Base-by-base conservation (phyloP, 2,113 vertebrate genomes). In the Phrynosoma blainvillii region DNA sequence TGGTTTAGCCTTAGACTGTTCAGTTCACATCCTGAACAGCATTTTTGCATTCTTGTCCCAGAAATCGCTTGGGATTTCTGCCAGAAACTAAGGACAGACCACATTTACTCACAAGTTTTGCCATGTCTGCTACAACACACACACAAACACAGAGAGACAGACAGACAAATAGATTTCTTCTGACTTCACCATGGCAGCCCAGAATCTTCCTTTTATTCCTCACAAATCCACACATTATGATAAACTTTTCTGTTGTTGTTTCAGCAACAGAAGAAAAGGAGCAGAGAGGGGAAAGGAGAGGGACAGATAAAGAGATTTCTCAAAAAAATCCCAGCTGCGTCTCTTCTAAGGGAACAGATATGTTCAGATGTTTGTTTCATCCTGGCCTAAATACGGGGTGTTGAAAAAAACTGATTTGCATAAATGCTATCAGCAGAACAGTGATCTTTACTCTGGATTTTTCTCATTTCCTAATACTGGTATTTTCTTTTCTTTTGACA, bases 351-450 rank as follows among this genome's bases (percentile, higher is more conserved):
- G 3, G 68, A 74, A 91, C 62, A 2, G 1, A n/a, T 4, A 56
- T 0, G 2, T 88, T 84, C 75, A 83, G 25, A 25, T 87, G 0
- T 83, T 86, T 87, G 2, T 52, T 89, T 90, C 79, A 36, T 73
- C 65, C 13, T 76, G 12, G 32, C 89, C 6, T 16, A 78, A 30
- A 82, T 14, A 20, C 8, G 80, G 80, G 1, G 7, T 20, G 70
- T 25, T 88, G 84, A 89, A 86, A 89, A 86, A 85, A 1, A 32
- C 10, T 14, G 16, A 88, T 91, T 88, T 92, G 85, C 1, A 0
- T 56, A 81, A 86, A 0, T 75, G 42, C 40, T 91, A 77, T 82
- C 70, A 75, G 5, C 79, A 84, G 85, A 71, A n/a, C 9, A 84
- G 14, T 84, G 68, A 2, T 79, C 84, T 83, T 83, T 83, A 77